Evolutionary conservation across 2,113 vertebrate species (phyloP), one percentile per base, ranked within the genome.

Genomic region (Donacobius atricapilla): DNA sequence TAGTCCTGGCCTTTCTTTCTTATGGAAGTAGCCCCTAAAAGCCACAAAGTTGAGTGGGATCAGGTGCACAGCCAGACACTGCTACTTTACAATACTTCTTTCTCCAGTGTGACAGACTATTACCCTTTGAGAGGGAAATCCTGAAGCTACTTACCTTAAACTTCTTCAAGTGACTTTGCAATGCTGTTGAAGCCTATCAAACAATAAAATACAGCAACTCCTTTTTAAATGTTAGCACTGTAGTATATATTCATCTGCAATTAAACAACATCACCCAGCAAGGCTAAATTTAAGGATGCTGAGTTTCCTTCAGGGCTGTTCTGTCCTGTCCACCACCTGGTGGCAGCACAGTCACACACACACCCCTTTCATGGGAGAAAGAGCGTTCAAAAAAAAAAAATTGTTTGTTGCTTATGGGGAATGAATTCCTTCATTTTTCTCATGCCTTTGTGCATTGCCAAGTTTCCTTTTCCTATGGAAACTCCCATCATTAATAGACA

Each of bases 321-420:
- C 39, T 65, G 6, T 51, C 56, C 23, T 0, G 0, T 13, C 23
- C 19, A 33, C 58, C 96, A 75, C 30, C 64, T 94, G 96, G 51
- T 93, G 96, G 95, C 95, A 94, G 76, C 89, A 88, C 68, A 47
- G 13, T 27, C 68, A 56, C 76, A 80, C 0, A 3, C 53, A 95
- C 63, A 44, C 12, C 40, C 12, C 4, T 35, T 58, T 58, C 21
- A 68, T 1, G 2, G 9, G 2, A 37, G 2, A 58, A 40, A 87
- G 0, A 27, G 8, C 40, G 35, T 4, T 70, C 4, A 6, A 31
- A 31, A n/a, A 19, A 57, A 40, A n/a, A 15, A 33, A n/a, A 35
- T 8, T 37, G 39, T 13, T 24, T 35, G 13, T 25, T 44, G 13
- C 16, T 83, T 75, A 60, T 7, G 21, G 61, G 33, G 50, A 81